A percentile compares a stretch with the other conserved stretches of the same genome.
Conservation (phyloP, 2,888 invertebrate genomes). For the Macrophya alboannulata region DNA sequence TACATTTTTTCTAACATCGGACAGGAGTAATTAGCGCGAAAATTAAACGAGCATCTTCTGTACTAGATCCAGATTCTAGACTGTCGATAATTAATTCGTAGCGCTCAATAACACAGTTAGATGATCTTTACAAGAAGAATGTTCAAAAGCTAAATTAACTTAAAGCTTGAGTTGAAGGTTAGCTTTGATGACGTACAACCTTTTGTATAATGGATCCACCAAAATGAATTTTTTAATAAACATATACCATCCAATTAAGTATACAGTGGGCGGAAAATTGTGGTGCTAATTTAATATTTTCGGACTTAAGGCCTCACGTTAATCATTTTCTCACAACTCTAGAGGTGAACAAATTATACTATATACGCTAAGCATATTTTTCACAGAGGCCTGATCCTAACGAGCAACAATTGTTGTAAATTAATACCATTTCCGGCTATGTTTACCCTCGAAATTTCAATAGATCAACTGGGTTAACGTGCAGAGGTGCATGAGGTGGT, state of each 20-base stretch:
- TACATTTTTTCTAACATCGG: background rate
- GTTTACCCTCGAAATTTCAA: background rate
- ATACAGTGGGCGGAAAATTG: background rate
- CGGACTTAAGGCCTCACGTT: background rate
- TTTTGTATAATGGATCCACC: background rate
- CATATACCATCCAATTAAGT: constrained; percentile 15
- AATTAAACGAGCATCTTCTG: background rate
- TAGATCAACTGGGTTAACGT: background rate
- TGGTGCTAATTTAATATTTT: background rate
- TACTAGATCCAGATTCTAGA: background rate
- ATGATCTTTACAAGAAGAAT: background rate
- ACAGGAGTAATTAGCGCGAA: background rate
- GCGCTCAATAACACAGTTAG: background rate
- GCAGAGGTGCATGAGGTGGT: background rate
- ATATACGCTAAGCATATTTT: background rate
- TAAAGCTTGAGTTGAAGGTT: background rate
- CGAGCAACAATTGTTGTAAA: background rate
- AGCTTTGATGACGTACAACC: constrained; percentile 11
- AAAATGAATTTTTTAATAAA: constrained; percentile 5
- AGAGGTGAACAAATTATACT: background rate
- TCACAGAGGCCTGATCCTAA: background rate
- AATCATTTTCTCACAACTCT: background rate
- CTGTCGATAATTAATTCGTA: background rate
- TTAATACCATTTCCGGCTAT: background rate
- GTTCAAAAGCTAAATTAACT: background rate